Evolutionary conservation across 2,113 vertebrate species (phyloP).

Genomic region (Elaphurus davidianus): DNA sequence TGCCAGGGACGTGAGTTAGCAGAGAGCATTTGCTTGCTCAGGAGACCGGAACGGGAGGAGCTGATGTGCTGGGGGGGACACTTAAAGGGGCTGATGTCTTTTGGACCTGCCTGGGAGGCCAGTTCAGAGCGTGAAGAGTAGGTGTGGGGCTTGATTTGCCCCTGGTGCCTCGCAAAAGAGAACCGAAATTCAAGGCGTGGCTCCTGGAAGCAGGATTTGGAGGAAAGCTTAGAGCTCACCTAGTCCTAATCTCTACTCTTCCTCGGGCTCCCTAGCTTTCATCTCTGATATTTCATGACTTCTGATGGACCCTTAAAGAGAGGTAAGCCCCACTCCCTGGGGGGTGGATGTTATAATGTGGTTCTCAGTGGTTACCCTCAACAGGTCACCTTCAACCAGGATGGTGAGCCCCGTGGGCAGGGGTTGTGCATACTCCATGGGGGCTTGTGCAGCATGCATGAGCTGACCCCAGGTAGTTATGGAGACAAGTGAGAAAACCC

Average conservation of each 20-base stretch:
- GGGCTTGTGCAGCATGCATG: accelerated
- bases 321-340: not conserved
- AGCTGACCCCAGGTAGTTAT: not conserved
- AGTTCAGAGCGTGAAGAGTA: no score
- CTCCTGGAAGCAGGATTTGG: not conserved
- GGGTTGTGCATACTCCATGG: no score
- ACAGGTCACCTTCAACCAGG: not conserved
- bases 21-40: no score
- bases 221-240: not conserved
- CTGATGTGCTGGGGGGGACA: not conserved
- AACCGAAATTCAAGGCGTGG: not conserved
- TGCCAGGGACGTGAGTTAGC: no score
- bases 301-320: not conserved
- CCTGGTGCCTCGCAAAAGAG: accelerated
- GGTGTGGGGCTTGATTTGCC: not conserved
- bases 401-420: not conserved
- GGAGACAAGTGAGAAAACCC: not conserved
- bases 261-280: accelerated
- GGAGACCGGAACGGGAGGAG: accelerated
- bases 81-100: not conserved
- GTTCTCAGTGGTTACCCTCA: accelerated
- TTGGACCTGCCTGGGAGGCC: not conserved
- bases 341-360: not conserved
- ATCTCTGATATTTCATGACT: not conserved
- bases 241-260: not conserved